Base-by-base conservation (phyloP, 2,113 vertebrate species). In the Mionectes macconnelli region DNA sequence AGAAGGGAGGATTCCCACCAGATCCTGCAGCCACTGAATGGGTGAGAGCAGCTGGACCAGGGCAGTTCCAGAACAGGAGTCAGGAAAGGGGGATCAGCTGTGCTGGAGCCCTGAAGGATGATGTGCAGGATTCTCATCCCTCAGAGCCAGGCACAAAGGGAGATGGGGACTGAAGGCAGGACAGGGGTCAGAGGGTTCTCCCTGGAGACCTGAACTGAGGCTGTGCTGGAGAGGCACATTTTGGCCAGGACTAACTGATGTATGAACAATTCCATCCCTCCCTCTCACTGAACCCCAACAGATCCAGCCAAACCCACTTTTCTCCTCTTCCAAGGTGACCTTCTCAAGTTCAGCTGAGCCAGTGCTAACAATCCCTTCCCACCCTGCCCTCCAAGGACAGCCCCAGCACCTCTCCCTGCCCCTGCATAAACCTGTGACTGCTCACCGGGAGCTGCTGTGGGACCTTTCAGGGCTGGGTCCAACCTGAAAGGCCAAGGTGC, bases 1-100 rank as follows among this genome's bases (percentile, higher is more conserved):
- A 44, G 9, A 31, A n/a, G 21, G 24, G 13, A 12, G 3, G 4
- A 11, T 21, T 75, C 27, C 23, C 1, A 0, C 35, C 47, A n/a
- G 66, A 25, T 39, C 37, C 60, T 12, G 24, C 49, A 64, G 77
- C 53, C 4, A 4, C 60, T 10, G 9, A 25, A 4, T 2, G 7
- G 23, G 28, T 7, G 60, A 62, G 28, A 39, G 4, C 5, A n/a
- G 53, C 9, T 27, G 19, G 40, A 12, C 10, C 23, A 16, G 28
- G 40, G 22, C 20, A 3, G 19, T 49, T 13, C 37, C 44, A 12
- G 40, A 56, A 12, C 17, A 80, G 56, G 52, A 0, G 8, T 10
- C 19, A 35, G 68, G n/a, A 35, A 64, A 63, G 14, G 22, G 30
- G 49, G 39, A 50, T 24, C 45, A 28, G 39, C 37, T 30, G 10